These are phyloP conservation scores for Celastrina argiolus DNA, from an alignment of 2,888 invertebrate species.

Conservation along the genomic window DNA sequence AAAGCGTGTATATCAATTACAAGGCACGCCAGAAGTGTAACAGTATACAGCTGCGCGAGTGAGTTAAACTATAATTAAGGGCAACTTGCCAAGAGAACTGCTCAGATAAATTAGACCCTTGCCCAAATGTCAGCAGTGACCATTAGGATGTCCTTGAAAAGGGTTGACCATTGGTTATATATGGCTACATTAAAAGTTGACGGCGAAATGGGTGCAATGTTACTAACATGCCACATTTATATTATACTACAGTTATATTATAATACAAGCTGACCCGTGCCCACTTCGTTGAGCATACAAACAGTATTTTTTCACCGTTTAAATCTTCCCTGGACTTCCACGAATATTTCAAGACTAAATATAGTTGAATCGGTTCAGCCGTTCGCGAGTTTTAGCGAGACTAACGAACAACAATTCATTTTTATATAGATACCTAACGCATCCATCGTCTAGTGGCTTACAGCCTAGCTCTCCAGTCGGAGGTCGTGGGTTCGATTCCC, in stretches of 20 bases:
- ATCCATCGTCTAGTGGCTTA: too few relatives aligned
- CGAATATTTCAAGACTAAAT: too few relatives aligned
- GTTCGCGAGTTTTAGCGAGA: too few relatives aligned
- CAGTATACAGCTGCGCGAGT: constrained; percentile 57
- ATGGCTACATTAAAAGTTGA: constrained; percentile 50
- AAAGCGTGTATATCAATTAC: constrained; percentile 24
- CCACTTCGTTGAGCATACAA: too few relatives aligned
- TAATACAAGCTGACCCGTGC: too few relatives aligned
- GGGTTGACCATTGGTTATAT: constrained; percentile 48
- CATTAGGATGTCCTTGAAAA: constrained; percentile 63
- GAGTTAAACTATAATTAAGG: constrained; percentile 74
- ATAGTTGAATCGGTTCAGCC: too few relatives aligned
- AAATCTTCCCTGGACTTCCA: too few relatives aligned
- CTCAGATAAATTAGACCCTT: constrained; percentile 74
- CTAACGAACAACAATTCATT: too few relatives aligned
- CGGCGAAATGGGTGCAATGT: constrained; percentile 33
- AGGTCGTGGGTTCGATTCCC: too few relatives aligned
- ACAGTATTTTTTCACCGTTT: too few relatives aligned
- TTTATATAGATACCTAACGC: too few relatives aligned
- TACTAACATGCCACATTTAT: constrained; percentile 24
- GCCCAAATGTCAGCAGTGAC: constrained; percentile 66
- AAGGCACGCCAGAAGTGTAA: constrained; percentile 25
- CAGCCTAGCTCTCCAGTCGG: too few relatives aligned
- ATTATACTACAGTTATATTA: neutral
- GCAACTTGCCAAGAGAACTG: constrained; percentile 54